Conservation (phyloP, 2,888 invertebrate genomes). For the Ichneumoninae sp. region DNA sequence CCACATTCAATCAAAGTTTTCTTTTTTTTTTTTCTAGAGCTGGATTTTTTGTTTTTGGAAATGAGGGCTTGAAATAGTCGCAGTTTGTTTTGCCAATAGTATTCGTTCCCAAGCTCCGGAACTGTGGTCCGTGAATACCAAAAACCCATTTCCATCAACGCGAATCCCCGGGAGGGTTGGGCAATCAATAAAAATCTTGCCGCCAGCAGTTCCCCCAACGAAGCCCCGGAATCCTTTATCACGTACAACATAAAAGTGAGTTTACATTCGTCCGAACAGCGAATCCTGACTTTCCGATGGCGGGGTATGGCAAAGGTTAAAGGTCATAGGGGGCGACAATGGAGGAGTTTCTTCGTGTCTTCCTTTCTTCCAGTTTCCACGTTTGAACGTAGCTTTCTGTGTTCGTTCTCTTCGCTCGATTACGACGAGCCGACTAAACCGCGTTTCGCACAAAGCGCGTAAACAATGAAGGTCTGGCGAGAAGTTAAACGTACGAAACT, state of each 20-base stretch:
- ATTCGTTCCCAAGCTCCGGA: neutral
- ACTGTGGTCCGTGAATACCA: constrained; percentile 1
- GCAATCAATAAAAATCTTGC: constrained; percentile 5
- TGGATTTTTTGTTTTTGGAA: too few relatives aligned
- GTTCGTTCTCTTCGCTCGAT: neutral
- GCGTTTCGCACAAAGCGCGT: constrained; percentile 31
- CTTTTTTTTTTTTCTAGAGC: too few relatives aligned
- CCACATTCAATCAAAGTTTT: too few relatives aligned
- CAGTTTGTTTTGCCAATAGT: neutral
- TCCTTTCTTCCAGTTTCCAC: neutral
- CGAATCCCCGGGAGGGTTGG: neutral
- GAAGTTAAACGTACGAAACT: constrained; percentile 56
- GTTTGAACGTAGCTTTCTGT: too few relatives aligned
- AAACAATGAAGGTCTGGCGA: constrained; percentile 62
- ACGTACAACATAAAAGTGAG: constrained; percentile 21
- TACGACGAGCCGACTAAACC: constrained; percentile 31
- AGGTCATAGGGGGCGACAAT: constrained; percentile 16
- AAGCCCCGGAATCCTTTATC: neutral
- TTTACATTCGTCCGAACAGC: constrained; percentile 21
- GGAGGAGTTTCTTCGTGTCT: constrained; percentile 23
- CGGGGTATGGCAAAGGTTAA: constrained; percentile 8
- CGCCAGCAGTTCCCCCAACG: constrained; percentile 17
- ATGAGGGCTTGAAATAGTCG: neutral
- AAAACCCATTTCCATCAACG: constrained; percentile 29
- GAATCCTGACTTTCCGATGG: constrained; percentile 14